Evolutionary conservation across 2,888 invertebrate species (phyloP).

Genomic region (Gisinianus flammeolus): DNA sequence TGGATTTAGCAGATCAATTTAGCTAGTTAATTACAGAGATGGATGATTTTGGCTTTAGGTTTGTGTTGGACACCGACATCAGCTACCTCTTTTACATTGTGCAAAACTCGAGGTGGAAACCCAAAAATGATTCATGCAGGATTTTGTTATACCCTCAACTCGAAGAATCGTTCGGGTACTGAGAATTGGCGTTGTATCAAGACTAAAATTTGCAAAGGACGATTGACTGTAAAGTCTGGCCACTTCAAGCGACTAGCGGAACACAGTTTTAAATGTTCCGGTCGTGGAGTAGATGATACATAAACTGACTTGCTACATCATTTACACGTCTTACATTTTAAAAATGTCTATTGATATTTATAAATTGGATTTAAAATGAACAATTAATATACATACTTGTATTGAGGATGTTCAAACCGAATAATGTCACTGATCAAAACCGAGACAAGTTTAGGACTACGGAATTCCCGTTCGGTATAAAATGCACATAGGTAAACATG

Average conservation of each 20-base stretch:
- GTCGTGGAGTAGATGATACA: too few species aligned
- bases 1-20: not conserved
- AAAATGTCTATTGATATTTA: too few species aligned
- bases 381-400: too few species aligned
- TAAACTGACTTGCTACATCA: too few species aligned
- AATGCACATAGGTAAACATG: too few species aligned
- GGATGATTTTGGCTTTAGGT: not conserved
- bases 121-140: not conserved
- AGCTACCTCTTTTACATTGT: not conserved
- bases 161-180: not conserved
- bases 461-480: too few species aligned
- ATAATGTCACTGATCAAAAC: too few species aligned
- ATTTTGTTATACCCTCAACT: slow-evolving; percentile 5
- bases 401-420: too few species aligned
- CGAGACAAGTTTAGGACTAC: too few species aligned
- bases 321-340: too few species aligned
- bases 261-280: not conserved
- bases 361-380: too few species aligned
- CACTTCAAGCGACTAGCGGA: not conserved
- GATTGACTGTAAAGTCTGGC: slow-evolving; percentile 1
- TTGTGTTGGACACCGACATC: not conserved
- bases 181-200: slow-evolving; percentile 3
- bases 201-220: slow-evolving; percentile 18
- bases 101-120: slow-evolving; percentile 12
- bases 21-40: not conserved